Base-by-base conservation (phyloP, 2,888 invertebrate genomes). In the Cephus pygmeus region DNA sequence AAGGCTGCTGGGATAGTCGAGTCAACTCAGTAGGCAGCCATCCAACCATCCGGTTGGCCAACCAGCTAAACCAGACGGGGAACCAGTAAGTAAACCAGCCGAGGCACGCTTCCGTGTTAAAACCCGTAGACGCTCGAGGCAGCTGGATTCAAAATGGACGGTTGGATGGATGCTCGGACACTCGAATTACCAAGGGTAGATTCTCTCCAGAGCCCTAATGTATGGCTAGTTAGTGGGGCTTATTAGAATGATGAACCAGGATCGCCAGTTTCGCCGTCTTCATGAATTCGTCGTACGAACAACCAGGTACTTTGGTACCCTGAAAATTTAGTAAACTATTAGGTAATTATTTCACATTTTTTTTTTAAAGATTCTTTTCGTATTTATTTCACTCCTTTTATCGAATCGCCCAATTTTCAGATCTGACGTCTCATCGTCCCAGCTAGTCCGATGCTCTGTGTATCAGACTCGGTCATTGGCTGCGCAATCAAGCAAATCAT, bases 401-500 rank as follows among this genome's bases (percentile, higher is more conserved):
- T 23, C 4, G 12, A 56, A 2, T 9, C 0, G 0, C 23, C 1
- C 4, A 15, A 40, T 4, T 40, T 40, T 40, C 15, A 40, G 40
- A 15, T 40, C 40, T 4, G 40, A 40, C 15, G 15, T 4, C 40
- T 40, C 15, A 0, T 56, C 9, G 9, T 56, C 1, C 56, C 23
- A 56, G 9, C 56, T 9, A 56, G 56, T 56, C 23, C 56, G 23
- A 23, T 23, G 9, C 56, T 4, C 2, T 2, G 56, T 56, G 56
- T 23, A 23, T 56, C 56, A 0, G 56, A 9, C 56, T 23, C 56
- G 56, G 56, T 56, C 71, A 83, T 81, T 77, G 83, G 83, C 82
- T 83, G 85, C 83, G 88, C 87, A 88, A 89, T 89, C 88, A 87
- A 89, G 86, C 88, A 87, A 88, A 89, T 88, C 89, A 88, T 88